Base-by-base conservation (phyloP, 1,140 invertebrate genomes). In the Sycophaga agraensis region DNA sequence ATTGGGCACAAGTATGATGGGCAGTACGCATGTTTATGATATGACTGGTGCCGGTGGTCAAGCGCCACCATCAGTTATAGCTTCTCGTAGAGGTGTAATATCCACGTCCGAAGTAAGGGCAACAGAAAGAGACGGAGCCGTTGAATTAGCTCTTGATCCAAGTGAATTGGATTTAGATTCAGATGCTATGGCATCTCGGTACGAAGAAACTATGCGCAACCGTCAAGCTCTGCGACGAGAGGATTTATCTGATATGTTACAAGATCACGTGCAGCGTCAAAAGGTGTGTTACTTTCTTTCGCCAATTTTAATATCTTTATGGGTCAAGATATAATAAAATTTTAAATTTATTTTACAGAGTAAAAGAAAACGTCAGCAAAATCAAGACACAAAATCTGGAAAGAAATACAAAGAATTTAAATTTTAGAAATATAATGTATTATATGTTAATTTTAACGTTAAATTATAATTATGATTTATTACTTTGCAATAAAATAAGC, bases 391-490 rank as follows among this genome's bases (percentile, higher is more conserved):
- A 9, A 96, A 96, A 78, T 88, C 91, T 70, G 87, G 90, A 0
- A 97, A 98, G 82, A 97, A 97, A 83, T 97, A 97, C 84, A 97
- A 97, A 81, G 95, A 98, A 76, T 98, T 98, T 82, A 98, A 98
- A 79, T 98, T 97, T 86, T 97, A 31, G 28, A 6, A 11, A 31
- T 31, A 31, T 6, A 6, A 6, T 31, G 28, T 31, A 31, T 6
- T 31, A 31, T 31, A 31, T 31, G 28, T 6, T 31, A 31, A 31
- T 31, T 31, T 31, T 31, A 11, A 31, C 11, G 28, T 31, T 31
- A 31, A 31, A 31, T 11, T 31, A 31, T 11, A 31, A 31, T 31
- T 6, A 31, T 6, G 28, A 31, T 31, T 31, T 31, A n/a, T n/a
- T n/a, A n/a, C n/a, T n/a, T n/a, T n/a, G n/a, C n/a, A n/a, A n/a